Evolutionary conservation across 2,113 vertebrate species (phyloP).

Genomic region (Nothocercus nigrocapillus): DNA sequence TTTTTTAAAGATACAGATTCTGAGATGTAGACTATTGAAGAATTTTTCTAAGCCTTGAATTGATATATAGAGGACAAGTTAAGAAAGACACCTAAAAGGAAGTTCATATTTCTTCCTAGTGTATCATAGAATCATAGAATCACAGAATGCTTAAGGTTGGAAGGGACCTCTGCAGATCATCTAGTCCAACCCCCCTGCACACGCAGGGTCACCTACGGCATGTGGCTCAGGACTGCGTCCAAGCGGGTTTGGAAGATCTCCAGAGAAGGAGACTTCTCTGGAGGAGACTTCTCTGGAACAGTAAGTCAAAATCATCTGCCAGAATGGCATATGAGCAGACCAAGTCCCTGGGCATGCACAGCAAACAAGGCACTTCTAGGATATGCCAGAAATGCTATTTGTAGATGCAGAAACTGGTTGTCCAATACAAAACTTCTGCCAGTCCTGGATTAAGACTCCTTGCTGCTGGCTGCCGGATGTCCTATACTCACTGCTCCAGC

Average conservation of each 20-base stretch:
- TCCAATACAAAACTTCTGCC: rapidly evolving
- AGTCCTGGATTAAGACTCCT: background rate
- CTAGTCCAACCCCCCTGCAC: no score
- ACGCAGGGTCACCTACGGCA: no score
- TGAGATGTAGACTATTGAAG: background rate
- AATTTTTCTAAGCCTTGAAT: background rate
- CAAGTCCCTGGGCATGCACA: background rate
- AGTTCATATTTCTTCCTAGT: background rate
- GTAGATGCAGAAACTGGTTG: background rate
- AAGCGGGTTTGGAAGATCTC: no score
- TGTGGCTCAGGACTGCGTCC: no score
- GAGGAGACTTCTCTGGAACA: no score
- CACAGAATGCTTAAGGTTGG: no score
- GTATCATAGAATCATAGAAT: no score
- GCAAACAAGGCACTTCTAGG: background rate
- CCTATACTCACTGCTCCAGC: background rate
- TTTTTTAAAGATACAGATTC: background rate
- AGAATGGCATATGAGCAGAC: rapidly evolving
- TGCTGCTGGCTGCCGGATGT: background rate
- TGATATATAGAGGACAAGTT: background rate
- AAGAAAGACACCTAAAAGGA: background rate
- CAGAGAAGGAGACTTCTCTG: no score
- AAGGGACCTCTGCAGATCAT: no score
- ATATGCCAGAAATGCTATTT: background rate
- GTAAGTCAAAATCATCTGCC: background rate